Evolutionary conservation across 2,113 vertebrate species (phyloP).

Genomic region (Nothocercus julius): DNA sequence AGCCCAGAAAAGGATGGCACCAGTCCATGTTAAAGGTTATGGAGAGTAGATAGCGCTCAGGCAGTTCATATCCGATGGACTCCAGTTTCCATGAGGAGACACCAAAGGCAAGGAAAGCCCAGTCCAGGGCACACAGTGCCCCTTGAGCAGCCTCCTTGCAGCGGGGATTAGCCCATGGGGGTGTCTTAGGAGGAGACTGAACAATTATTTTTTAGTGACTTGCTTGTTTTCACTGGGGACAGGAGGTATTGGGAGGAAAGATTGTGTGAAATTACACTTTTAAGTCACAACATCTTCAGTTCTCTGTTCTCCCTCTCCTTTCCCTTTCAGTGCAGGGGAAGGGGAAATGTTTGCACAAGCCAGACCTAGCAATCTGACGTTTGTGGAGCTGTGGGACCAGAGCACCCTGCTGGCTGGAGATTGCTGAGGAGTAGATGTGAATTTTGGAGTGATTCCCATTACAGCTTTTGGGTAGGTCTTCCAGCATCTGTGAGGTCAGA

Average conservation of each 20-base stretch:
- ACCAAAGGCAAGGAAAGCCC: not conserved
- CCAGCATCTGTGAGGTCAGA: not conserved
- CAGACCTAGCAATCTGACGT: not conserved
- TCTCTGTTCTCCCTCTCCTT: not conserved
- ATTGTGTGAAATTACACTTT: not conserved
- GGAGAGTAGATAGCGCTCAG: not conserved
- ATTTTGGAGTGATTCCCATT: not conserved
- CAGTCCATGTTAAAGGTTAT: not conserved
- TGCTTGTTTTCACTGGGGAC: not conserved
- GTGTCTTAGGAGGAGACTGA: not conserved
- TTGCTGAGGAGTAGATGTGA: not conserved
- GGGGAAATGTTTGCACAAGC: not conserved
- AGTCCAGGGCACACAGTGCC: not conserved
- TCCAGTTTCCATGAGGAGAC: not conserved
- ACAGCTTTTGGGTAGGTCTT: fast-evolving
- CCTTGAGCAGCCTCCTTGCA: not conserved
- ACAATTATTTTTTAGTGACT: not conserved
- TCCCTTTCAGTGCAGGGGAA: not conserved
- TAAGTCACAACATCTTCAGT: not conserved
- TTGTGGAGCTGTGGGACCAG: not conserved
- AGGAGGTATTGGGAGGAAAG: not conserved
- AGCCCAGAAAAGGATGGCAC: not conserved
- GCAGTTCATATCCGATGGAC: not conserved
- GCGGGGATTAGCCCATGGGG: not conserved
- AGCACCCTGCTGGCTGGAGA: not conserved